Percentiles rank a stretch among this genome's conserved stretches.
Conservation (phyloP, 2,888 invertebrate species). For the Cryptocephalus primarius region DNA sequence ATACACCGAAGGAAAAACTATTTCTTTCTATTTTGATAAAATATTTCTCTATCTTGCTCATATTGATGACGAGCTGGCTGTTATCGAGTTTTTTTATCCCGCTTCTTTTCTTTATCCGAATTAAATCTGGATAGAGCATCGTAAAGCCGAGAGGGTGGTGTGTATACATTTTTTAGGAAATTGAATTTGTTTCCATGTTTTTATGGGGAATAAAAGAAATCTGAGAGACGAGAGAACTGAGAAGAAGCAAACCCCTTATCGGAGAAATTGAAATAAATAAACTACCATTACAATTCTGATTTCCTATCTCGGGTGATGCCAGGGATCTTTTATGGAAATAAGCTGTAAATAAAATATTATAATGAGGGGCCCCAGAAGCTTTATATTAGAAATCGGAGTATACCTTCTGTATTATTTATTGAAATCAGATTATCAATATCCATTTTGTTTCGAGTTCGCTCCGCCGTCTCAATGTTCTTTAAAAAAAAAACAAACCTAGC, state of each 20-base stretch:
- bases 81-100: slow-evolving; percentile 15
- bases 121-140: slow-evolving; percentile 17
- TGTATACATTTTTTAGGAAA: slow-evolving; percentile 3
- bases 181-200: slow-evolving; percentile 11
- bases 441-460: background rate
- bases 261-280: background rate
- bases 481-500: no score
- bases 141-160: slow-evolving; percentile 9
- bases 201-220: slow-evolving; percentile 7
- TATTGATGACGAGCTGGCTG: slow-evolving; percentile 3
- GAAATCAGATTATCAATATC: slow-evolving; percentile 1
- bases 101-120: slow-evolving; percentile 18
- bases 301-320: background rate
- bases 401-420: slow-evolving; percentile 3
- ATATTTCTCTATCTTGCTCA: no score
- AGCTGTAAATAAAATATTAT: slow-evolving; percentile 6
- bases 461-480: no score
- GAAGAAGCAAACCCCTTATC: background rate
- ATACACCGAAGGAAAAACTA: no score
- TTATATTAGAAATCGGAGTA: background rate
- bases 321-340: slow-evolving; percentile 6
- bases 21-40: no score
- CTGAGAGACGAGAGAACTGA: background rate
- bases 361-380: background rate
- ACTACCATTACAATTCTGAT: slow-evolving; percentile 5